Evolutionary conservation across 2,888 invertebrate species (phyloP).

Genomic region (Habroteleia sp.): DNA sequence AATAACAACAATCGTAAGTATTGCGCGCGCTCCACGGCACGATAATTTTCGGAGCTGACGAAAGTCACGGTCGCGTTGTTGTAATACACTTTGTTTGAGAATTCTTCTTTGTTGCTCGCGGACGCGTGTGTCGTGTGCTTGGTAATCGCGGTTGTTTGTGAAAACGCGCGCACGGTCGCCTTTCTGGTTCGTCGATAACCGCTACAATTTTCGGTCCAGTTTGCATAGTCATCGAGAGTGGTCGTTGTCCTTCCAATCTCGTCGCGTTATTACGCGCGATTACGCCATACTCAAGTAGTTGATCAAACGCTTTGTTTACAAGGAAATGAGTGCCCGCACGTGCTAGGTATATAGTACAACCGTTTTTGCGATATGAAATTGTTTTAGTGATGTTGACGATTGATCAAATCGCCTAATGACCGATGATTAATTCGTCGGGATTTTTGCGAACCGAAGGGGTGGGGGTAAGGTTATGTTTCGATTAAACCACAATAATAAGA

Average conservation of each 20-base stretch:
- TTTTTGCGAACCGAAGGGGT: neutral
- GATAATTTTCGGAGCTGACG: constrained; percentile 65
- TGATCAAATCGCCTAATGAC: too few species aligned
- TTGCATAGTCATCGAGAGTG: constrained; percentile 59
- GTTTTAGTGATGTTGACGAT: neutral
- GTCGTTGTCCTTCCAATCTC: constrained; percentile 63
- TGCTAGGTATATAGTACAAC: constrained; percentile 43
- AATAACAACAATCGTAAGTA: constrained; percentile 69
- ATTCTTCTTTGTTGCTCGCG: constrained; percentile 12
- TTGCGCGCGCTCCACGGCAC: constrained; percentile 16
- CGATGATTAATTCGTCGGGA: neutral
- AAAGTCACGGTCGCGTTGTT: constrained; percentile 74
- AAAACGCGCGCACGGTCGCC: constrained; percentile 6
- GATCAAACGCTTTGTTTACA: constrained; percentile 57
- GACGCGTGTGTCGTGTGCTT: too few species aligned
- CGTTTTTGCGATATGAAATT: constrained; percentile 1
- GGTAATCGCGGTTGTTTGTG: neutral
- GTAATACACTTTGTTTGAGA: constrained; percentile 34
- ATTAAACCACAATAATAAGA: too few species aligned
- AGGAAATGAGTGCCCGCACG: constrained; percentile 50
- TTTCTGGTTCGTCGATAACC: constrained; percentile 4
- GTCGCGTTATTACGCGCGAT: constrained; percentile 50
- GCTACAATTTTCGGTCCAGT: constrained; percentile 36
- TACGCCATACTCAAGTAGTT: constrained; percentile 41
- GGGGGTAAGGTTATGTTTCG: too few species aligned